Conservation (phyloP, 2,113 vertebrate species). For the Catagonus wagneri region DNA sequence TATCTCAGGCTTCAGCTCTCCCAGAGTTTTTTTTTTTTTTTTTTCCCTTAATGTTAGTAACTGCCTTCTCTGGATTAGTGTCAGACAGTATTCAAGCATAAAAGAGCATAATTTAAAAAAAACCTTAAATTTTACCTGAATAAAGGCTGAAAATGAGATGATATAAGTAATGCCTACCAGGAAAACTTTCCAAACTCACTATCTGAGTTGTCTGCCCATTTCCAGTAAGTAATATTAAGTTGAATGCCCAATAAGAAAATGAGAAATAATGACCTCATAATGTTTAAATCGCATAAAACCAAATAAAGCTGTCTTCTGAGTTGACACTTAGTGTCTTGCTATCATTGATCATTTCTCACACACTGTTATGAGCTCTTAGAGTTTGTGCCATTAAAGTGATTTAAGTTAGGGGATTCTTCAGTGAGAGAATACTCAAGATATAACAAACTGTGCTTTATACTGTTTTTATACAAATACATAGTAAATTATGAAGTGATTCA, state of each 20-base stretch:
- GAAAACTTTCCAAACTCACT: not conserved
- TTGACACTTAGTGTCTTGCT: constrained; percentile 43
- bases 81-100: constrained; percentile 61
- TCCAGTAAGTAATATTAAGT: constrained; percentile 59
- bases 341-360: constrained; percentile 71
- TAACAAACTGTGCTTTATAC: constrained; percentile 44
- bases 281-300: constrained; percentile 40
- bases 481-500: not conserved
- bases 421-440: constrained; percentile 65
- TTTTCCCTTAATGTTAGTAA: not conserved
- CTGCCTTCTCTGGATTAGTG: constrained; percentile 64
- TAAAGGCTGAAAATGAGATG: constrained; percentile 46
- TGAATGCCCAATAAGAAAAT: constrained; percentile 41
- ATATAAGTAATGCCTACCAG: constrained; percentile 38
- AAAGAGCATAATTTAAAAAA: constrained; percentile 51
- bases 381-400: constrained; percentile 59
- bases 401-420: constrained; percentile 71
- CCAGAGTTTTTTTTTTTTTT: constrained; percentile 6
- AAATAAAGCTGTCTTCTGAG: constrained; percentile 43
- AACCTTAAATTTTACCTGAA: constrained; percentile 35
- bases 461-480: constrained; percentile 59
- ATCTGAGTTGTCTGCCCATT: not conserved
- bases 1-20: not conserved
- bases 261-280: constrained; percentile 63
- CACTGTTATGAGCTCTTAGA: constrained; percentile 48